These are phyloP conservation scores for Eupithecia subfuscata DNA, from an alignment of 2,888 invertebrate species.

Conservation along the genomic window DNA sequence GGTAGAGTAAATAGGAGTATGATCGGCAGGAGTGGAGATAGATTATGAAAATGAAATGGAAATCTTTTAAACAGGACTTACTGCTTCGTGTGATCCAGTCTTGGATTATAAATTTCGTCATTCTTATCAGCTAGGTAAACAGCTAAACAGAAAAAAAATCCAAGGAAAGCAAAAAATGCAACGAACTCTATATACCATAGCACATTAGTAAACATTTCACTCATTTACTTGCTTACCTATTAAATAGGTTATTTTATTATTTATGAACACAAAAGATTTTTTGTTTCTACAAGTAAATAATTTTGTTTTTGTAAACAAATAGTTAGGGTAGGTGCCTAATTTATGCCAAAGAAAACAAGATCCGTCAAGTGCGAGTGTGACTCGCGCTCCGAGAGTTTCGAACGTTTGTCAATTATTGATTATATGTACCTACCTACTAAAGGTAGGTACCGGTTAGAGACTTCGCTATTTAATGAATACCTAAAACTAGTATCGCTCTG, in stretches of 20 bases:
- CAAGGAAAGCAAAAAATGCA: slow-evolving; percentile 59
- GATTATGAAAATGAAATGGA: not conserved
- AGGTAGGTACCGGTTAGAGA: no score
- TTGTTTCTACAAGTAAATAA: not conserved
- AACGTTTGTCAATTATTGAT: no score
- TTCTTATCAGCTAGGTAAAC: slow-evolving; percentile 66
- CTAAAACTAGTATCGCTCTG: no score
- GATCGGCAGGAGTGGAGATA: not conserved
- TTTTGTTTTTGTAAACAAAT: not conserved
- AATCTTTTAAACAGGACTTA: slow-evolving; percentile 56
- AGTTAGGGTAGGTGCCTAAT: no score
- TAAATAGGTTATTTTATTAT: not conserved
- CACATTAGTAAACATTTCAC: slow-evolving; percentile 60
- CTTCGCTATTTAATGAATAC: no score
- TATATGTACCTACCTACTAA: no score
- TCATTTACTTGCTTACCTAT: slow-evolving; percentile 42
- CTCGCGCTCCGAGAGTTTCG: no score
- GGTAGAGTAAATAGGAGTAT: not conserved
- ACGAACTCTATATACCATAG: slow-evolving; percentile 76
- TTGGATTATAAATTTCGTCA: slow-evolving; percentile 58
- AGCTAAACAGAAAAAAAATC: slow-evolving; percentile 65
- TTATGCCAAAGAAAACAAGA: not conserved
- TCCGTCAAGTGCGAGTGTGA: no score
- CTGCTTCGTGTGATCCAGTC: slow-evolving; percentile 64
- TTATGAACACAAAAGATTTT: not conserved